Conservation (phyloP, 1,140 invertebrate species). For the Temnothorax longispinosus region DNA sequence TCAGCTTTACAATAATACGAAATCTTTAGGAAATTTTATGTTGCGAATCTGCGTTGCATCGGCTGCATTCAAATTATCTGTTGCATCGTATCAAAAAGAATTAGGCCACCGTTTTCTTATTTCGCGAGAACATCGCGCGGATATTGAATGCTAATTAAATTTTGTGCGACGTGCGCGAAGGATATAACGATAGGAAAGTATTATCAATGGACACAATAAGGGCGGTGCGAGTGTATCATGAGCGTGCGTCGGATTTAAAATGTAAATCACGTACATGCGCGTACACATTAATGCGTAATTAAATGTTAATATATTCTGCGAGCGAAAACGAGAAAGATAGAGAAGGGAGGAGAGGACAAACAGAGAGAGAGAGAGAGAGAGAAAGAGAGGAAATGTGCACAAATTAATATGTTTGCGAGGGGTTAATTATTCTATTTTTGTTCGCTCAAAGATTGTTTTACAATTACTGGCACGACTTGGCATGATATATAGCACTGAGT, state of each 20-base stretch:
- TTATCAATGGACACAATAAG: slow-evolving; percentile 69
- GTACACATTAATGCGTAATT: slow-evolving; percentile 47
- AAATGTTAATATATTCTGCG: slow-evolving; percentile 62
- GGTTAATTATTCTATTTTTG: neutral
- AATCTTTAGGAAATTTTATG: neutral
- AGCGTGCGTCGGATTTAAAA: slow-evolving; percentile 65
- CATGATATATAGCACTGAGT: neutral
- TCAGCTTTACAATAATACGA: neutral
- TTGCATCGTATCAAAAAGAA: neutral
- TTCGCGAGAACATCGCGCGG: neutral
- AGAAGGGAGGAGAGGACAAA: no score
- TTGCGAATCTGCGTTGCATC: neutral
- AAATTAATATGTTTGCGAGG: slow-evolving; percentile 60
- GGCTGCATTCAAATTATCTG: neutral
- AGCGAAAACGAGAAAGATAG: neutral
- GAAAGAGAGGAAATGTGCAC: neutral
- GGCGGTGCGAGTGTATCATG: slow-evolving; percentile 64
- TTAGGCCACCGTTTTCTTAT: neutral
- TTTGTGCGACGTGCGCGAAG: slow-evolving; percentile 4
- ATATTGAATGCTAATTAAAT: slow-evolving; percentile 51
- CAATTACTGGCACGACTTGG: neutral
- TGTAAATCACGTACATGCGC: slow-evolving; percentile 58
- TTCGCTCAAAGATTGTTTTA: slow-evolving; percentile 20
- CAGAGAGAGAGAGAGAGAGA: neutral
- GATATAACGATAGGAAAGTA: slow-evolving; percentile 23